These are phyloP conservation scores for Ctena decussata DNA, from an alignment of 2,888 invertebrate genomes.

Conservation along the genomic window DNA sequence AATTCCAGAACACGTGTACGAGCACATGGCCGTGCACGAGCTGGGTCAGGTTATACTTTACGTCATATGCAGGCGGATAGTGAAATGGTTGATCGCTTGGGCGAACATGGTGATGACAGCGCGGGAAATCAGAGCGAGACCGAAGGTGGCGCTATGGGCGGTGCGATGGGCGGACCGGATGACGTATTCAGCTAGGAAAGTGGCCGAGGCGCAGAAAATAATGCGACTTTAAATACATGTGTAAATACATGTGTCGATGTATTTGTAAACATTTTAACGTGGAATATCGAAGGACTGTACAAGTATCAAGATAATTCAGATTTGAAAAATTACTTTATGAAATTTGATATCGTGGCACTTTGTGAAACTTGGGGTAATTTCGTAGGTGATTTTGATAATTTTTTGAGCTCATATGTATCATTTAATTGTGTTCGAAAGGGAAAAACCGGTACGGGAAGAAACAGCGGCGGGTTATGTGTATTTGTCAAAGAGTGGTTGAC, in stretches of 20 bases:
- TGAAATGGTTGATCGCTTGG: neutral
- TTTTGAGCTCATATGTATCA: neutral
- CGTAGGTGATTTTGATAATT: neutral
- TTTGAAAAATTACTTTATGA: neutral
- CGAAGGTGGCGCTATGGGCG: neutral
- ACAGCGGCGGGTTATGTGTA: too few relatives aligned
- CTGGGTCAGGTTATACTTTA: neutral
- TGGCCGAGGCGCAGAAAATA: conserved; percentile 10
- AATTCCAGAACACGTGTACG: neutral
- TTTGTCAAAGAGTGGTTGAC: too few relatives aligned
- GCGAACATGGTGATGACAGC: neutral
- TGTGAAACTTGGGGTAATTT: conserved; percentile 5
- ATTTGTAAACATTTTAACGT: conserved; percentile 15
- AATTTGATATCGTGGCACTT: neutral
- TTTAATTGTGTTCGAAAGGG: conserved; percentile 3
- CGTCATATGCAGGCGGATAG: neutral
- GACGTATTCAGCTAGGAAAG: neutral
- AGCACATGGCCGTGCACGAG: neutral
- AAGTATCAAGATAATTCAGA: conserved; percentile 1
- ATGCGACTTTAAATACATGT: neutral
- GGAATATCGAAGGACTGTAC: conserved; percentile 7
- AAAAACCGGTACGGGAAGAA: neutral
- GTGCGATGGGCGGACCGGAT: neutral
- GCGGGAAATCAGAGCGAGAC: neutral
- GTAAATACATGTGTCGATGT: neutral